A percentile compares a stretch with the other conserved stretches of the same genome.
Evolutionary conservation across 2,888 invertebrate genomes (phyloP).

Genomic region (Hypercompe scribonia): DNA sequence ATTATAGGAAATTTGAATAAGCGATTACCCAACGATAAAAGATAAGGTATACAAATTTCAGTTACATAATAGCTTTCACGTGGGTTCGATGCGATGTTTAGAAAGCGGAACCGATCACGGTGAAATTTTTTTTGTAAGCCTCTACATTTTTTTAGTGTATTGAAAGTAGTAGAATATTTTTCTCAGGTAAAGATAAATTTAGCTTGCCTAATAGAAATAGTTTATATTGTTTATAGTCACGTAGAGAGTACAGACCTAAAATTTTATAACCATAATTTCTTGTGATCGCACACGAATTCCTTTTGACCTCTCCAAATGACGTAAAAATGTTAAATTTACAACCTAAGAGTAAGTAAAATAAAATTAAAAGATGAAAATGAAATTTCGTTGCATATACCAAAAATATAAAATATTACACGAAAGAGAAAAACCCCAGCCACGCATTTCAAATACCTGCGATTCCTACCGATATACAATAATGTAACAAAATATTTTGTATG

Average conservation of each 20-base stretch:
- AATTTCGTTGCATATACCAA: neutral
- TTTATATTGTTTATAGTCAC: neutral
- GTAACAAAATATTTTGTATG: neutral
- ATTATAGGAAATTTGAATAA: conserved; percentile 55
- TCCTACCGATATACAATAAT: neutral
- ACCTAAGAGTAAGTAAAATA: neutral
- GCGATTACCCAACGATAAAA: conserved; percentile 54
- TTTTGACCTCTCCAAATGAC: neutral
- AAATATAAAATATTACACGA: neutral
- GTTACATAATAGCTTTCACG: conserved; percentile 40
- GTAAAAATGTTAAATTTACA: neutral
- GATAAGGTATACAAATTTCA: conserved; percentile 37
- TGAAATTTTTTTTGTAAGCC: neutral
- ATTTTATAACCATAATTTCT: neutral
- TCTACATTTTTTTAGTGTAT: neutral
- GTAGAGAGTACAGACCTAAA: neutral
- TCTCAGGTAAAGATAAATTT: neutral
- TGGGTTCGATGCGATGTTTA: conserved; percentile 18
- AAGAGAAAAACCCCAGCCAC: neutral
- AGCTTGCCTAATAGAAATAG: neutral
- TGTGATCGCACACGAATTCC: too few species aligned
- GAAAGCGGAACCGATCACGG: conserved; percentile 28
- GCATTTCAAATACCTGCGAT: neutral
- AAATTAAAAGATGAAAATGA: too few species aligned
- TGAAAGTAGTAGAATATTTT: too few species aligned